Conservation (phyloP, 1,140 invertebrate genomes). For the Frieseomelitta varia region DNA sequence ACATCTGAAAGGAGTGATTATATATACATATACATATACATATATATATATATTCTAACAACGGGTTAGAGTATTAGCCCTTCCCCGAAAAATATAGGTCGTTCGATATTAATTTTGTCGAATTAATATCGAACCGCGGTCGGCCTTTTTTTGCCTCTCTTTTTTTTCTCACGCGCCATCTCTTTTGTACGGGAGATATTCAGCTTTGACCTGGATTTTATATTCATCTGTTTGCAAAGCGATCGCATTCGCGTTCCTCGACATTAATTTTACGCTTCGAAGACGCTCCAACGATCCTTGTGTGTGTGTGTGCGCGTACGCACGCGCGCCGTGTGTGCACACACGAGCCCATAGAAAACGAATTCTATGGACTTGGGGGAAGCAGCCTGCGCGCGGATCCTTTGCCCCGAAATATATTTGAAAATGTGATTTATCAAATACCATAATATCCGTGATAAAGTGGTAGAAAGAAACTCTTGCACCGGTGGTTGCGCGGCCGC, state of each 20-base stretch:
- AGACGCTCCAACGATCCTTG: background rate
- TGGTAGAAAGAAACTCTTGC: background rate
- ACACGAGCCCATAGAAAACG: background rate
- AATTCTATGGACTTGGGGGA: background rate
- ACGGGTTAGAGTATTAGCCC: conserved; percentile 15
- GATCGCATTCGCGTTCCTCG: conserved; percentile 33
- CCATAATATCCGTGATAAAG: background rate
- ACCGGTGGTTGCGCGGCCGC: too few relatives aligned
- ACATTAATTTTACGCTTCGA: conserved; percentile 42
- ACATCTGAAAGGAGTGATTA: conserved; percentile 9
- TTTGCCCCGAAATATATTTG: background rate
- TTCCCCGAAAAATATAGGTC: background rate
- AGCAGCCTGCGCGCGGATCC: background rate
- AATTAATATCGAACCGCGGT: conserved; percentile 34
- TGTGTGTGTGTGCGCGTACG: background rate
- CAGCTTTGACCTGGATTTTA: conserved; percentile 23
- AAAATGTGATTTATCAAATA: conserved; percentile 4
- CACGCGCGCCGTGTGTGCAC: background rate
- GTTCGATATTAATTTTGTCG: conserved; percentile 39
- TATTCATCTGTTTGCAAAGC: conserved; percentile 24
- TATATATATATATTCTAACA: background rate
- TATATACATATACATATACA: too few relatives aligned
- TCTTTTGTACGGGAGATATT: conserved; percentile 32
- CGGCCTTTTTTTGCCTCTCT: background rate
- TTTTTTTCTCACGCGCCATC: background rate